Evolutionary conservation across 2,888 invertebrate species (phyloP).

Genomic region (Chymomyza procnemis): DNA sequence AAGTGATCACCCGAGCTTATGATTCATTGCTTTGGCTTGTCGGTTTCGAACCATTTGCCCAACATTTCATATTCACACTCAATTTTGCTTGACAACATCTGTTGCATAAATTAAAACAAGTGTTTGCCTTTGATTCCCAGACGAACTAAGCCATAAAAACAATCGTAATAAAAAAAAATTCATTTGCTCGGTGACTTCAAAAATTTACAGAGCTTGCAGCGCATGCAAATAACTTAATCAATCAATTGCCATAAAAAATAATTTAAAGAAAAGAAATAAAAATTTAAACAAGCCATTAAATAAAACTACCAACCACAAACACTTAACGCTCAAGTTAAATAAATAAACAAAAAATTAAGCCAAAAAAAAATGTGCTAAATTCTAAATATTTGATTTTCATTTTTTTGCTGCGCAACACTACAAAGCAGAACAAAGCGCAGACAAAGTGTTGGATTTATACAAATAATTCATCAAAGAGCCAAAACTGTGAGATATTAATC

Average conservation of each 20-base stretch:
- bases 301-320: neutral
- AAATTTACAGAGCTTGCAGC: constrained; percentile 1
- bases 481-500: constrained; percentile 66
- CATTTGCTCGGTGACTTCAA: neutral
- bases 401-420: neutral
- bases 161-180: neutral
- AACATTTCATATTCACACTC: neutral
- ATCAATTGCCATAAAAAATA: constrained; percentile 47
- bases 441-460: constrained; percentile 41
- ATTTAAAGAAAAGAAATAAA: constrained; percentile 30
- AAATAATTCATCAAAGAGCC: constrained; percentile 66
- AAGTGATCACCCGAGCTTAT: neutral
- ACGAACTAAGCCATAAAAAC: neutral
- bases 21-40: neutral
- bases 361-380: neutral
- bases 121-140: constrained; percentile 6
- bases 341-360: constrained; percentile 12
- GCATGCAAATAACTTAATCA: constrained; percentile 60
- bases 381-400: neutral
- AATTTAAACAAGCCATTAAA: constrained; percentile 16
- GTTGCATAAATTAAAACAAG: constrained; percentile 9
- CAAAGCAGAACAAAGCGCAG: neutral
- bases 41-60: neutral
- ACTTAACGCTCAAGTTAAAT: constrained; percentile 1
- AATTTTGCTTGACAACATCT: neutral